Conservation (phyloP, 2,113 vertebrate genomes). For the Ivindomyrus marchei region DNA sequence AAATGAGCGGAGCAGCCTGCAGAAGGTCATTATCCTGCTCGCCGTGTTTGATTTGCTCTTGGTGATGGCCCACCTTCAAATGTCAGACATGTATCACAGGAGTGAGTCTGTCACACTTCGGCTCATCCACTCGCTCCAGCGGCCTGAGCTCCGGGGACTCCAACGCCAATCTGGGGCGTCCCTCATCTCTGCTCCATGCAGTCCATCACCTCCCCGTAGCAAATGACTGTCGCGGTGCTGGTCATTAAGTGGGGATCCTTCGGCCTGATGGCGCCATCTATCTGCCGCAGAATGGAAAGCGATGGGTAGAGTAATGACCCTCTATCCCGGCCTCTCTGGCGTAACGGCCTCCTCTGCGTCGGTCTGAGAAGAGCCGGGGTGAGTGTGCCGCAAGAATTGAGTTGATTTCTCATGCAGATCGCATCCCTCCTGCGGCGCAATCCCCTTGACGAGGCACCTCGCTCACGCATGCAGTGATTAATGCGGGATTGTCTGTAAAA, state of each 20-base stretch:
- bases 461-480: neutral
- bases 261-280: neutral
- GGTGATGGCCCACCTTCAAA: neutral
- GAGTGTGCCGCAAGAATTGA: neutral
- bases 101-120: neutral
- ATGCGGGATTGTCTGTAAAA: neutral
- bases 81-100: neutral
- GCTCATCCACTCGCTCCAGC: neutral
- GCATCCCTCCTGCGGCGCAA: neutral
- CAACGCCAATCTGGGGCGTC: neutral
- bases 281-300: neutral
- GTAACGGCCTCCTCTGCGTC: neutral
- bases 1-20: neutral
- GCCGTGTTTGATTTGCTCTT: neutral
- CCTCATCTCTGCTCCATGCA: neutral
- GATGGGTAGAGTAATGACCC: neutral
- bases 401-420: constrained; percentile 1
- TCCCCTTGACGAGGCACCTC: neutral
- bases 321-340: neutral
- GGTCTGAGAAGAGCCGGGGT: neutral
- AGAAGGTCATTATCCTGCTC: neutral
- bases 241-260: neutral
- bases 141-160: neutral
- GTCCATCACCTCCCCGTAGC: neutral
- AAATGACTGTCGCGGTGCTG: neutral